Percentiles rank a stretch among this genome's conserved stretches.
phyloP scores from a whole-genome alignment of 2,113 vertebrate genomes.

The Elephantulus edwardii region DNA sequence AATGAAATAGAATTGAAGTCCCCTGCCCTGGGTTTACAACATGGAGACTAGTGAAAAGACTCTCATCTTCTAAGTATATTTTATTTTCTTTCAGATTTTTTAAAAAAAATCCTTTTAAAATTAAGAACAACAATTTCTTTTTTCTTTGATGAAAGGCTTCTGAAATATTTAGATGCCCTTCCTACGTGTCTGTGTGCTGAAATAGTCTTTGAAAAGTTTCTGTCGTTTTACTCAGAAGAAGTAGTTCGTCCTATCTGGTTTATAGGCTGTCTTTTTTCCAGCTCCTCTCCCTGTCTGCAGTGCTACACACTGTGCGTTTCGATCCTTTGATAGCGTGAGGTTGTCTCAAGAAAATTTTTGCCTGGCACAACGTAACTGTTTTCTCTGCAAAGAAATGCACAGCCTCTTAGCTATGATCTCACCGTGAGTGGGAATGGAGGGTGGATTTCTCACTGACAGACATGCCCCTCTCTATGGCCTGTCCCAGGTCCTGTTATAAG shows the following conservation, averaged over 20 bases:
- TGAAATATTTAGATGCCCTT: background rate
- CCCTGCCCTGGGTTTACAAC: background rate
- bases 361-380: background rate
- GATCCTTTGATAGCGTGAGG: background rate
- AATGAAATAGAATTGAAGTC: background rate
- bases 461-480: background rate
- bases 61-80: background rate
- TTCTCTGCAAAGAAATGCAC: background rate
- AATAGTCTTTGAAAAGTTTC: background rate
- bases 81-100: conserved; percentile 18
- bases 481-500: background rate
- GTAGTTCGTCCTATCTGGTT: accelerated
- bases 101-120: conserved; percentile 15
- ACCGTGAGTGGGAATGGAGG: accelerated
- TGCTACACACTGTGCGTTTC: accelerated
- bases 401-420: background rate
- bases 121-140: background rate
- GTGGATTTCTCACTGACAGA: background rate
- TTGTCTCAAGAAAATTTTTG: background rate
- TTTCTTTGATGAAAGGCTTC: background rate
- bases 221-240: background rate
- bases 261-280: accelerated
- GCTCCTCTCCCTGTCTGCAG: background rate
- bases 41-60: background rate
- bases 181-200: accelerated